Evolutionary conservation across 37 sponge, comb jelly and placozoan genomes (phyloP).

Genomic region (Ianthella basta): DNA sequence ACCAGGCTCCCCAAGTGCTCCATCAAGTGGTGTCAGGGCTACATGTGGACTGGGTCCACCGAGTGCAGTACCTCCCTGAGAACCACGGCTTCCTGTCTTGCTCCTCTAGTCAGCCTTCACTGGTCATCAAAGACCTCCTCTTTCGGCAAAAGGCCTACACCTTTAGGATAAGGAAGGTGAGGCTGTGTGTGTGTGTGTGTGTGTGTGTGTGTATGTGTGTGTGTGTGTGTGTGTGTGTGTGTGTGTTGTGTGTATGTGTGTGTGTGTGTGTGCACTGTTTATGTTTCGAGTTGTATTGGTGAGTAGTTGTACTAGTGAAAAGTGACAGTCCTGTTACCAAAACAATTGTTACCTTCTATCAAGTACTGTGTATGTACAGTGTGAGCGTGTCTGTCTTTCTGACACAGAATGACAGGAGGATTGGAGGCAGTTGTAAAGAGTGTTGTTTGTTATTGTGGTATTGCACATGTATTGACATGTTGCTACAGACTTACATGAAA

Average conservation of each 20-base stretch:
- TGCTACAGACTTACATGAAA: too few relatives aligned
- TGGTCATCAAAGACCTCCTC: constrained; percentile 79
- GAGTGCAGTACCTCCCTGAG: constrained; percentile 77
- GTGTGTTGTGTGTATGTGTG: constrained; percentile 36
- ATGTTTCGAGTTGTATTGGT: not conserved
- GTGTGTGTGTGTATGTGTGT: too few relatives aligned
- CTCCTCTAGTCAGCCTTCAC: constrained; percentile 62
- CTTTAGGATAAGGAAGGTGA: constrained; percentile 88
- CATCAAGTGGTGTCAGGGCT: constrained; percentile 40
- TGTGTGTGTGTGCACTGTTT: not conserved
- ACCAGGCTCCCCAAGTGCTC: constrained; percentile 50
- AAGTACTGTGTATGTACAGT: constrained; percentile 86
- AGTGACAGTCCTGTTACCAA: constrained; percentile 25
- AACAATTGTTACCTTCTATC: constrained; percentile 51
- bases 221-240: constrained; percentile 40
- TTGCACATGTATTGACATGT: too few relatives aligned
- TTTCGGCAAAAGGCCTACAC: constrained; percentile 76
- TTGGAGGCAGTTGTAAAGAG: constrained; percentile 85
- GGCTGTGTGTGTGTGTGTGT: constrained; percentile 23
- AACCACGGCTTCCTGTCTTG: constrained; percentile 88
- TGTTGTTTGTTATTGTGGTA: constrained; percentile 93
- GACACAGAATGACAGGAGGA: constrained; percentile 82
- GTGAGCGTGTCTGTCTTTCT: too few relatives aligned
- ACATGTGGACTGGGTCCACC: constrained; percentile 89
- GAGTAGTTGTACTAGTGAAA: constrained; percentile 47